Percentiles rank a stretch among this genome's conserved stretches.
phyloP scores from a whole-genome alignment of 2,888 invertebrate species.

The Amphipyra berbera region DNA sequence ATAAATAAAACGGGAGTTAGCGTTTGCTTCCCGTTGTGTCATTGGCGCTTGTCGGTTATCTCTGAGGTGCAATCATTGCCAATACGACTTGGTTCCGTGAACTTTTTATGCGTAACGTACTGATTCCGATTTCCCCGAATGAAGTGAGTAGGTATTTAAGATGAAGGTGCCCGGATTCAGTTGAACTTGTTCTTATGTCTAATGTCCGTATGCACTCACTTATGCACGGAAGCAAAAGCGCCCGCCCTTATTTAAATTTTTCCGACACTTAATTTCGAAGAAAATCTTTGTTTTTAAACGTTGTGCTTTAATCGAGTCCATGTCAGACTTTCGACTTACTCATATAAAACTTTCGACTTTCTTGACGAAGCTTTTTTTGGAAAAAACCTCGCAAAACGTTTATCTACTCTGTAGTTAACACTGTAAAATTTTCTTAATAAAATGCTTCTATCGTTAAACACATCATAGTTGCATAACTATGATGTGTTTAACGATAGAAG shows the following conservation, averaged over 20 bases:
- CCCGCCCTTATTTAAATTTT: constrained; percentile 8
- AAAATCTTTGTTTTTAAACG: background rate
- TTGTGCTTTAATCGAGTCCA: too few species aligned
- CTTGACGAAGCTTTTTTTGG: background rate
- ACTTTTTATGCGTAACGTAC: constrained; percentile 55
- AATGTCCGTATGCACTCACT: constrained; percentile 14
- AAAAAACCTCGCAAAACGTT: too few species aligned
- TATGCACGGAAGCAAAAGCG: background rate
- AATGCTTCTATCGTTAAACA: too few species aligned
- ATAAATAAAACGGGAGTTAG: constrained; percentile 82
- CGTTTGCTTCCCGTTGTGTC: constrained; percentile 79
- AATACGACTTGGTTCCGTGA: constrained; percentile 57
- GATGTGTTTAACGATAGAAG: too few species aligned
- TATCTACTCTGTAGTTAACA: too few species aligned
- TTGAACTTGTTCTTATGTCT: constrained; percentile 10
- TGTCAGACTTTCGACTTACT: too few species aligned
- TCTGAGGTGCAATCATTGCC: constrained; percentile 54
- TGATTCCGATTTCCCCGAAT: constrained; percentile 48
- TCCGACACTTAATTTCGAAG: background rate
- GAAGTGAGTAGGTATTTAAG: constrained; percentile 21
- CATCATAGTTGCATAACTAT: too few species aligned
- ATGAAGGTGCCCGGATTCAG: constrained; percentile 22
- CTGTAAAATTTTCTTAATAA: too few species aligned
- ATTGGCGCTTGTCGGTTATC: constrained; percentile 65
- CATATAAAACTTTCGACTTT: too few species aligned